These are phyloP conservation scores for Sphaerodactylus townsendi DNA, from an alignment of 2,113 vertebrate species.

Conservation along the genomic window DNA sequence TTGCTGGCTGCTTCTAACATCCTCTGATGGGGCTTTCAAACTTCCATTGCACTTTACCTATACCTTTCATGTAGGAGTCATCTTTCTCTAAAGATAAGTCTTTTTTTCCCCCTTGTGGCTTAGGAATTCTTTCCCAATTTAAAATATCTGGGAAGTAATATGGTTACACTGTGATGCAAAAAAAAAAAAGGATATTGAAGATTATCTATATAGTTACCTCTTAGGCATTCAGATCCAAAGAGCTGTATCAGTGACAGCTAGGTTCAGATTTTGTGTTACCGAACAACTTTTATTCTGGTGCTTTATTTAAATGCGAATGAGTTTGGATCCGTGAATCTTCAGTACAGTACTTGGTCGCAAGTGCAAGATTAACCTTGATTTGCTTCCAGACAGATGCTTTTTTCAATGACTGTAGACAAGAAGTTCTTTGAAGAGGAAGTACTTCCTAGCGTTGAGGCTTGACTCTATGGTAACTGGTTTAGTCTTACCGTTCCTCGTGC, in stretches of 20 bases:
- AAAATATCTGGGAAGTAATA: neutral
- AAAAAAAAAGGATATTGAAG: neutral
- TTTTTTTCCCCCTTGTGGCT: neutral
- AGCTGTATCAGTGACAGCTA: neutral
- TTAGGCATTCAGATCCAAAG: conserved; percentile 42
- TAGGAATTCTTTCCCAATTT: neutral
- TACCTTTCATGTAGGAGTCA: conserved; percentile 38
- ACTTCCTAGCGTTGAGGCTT: neutral
- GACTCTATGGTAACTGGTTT: neutral
- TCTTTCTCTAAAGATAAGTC: conserved; percentile 11
- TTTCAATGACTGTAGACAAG: neutral
- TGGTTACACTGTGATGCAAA: conserved; percentile 2
- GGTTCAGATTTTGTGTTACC: conserved; percentile 25
- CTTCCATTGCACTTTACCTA: conserved; percentile 72
- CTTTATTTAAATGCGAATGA: conserved; percentile 24
- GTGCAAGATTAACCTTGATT: neutral
- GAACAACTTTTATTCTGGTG: conserved; percentile 19
- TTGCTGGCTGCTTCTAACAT: conserved; percentile 53
- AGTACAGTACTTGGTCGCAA: neutral
- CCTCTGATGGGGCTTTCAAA: conserved; percentile 57
- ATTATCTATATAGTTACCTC: conserved; percentile 21
- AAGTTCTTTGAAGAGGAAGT: too few relatives aligned
- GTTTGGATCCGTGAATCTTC: conserved; percentile 16
- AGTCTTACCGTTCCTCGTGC: neutral
- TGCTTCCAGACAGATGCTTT: neutral